Percentiles rank a stretch among this genome's conserved stretches.
phyloP scores from a whole-genome alignment of 2,888 invertebrate species.

The Sminthurides aquaticus region DNA sequence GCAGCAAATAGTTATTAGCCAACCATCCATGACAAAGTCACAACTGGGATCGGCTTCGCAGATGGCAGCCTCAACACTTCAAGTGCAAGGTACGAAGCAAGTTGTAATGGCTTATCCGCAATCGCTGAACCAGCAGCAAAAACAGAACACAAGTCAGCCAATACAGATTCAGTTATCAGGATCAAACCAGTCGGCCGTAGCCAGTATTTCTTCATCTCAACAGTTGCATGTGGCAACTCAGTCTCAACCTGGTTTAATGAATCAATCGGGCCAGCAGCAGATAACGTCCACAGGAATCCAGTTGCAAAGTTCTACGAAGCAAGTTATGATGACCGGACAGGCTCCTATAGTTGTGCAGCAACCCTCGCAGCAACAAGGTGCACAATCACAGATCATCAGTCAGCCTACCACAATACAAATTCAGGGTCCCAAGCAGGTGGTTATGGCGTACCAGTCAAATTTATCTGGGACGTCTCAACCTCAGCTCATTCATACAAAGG shows the following conservation, averaged over 20 bases:
- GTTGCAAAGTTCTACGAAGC: constrained; percentile 1
- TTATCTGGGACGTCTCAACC: background rate
- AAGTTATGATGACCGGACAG: constrained; percentile 16
- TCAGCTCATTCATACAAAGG: background rate
- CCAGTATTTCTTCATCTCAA: constrained; percentile 7
- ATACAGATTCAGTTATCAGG: constrained; percentile 31
- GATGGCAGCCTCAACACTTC: constrained; percentile 11
- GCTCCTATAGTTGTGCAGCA: constrained; percentile 1
- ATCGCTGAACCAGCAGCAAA: constrained; percentile 16
- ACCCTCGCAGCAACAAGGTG: constrained; percentile 4
- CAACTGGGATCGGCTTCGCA: background rate
- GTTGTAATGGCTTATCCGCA: constrained; percentile 22
- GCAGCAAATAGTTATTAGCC: constrained; percentile 11
- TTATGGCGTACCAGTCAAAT: constrained; percentile 17
- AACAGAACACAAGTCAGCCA: constrained; percentile 12
- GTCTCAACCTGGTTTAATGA: background rate
- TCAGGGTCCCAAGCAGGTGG: constrained; percentile 17
- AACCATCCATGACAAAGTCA: background rate
- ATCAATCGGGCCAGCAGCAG: constrained; percentile 13
- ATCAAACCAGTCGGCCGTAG: constrained; percentile 22
- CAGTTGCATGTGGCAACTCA: constrained; percentile 1
- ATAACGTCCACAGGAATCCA: background rate
- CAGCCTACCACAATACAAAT: constrained; percentile 10
- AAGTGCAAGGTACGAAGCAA: constrained; percentile 16
- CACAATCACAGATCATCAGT: background rate